These are phyloP conservation scores for Falco biarmicus DNA, from an alignment of 2,797 vertebrate genomes.

Conservation along the genomic window DNA sequence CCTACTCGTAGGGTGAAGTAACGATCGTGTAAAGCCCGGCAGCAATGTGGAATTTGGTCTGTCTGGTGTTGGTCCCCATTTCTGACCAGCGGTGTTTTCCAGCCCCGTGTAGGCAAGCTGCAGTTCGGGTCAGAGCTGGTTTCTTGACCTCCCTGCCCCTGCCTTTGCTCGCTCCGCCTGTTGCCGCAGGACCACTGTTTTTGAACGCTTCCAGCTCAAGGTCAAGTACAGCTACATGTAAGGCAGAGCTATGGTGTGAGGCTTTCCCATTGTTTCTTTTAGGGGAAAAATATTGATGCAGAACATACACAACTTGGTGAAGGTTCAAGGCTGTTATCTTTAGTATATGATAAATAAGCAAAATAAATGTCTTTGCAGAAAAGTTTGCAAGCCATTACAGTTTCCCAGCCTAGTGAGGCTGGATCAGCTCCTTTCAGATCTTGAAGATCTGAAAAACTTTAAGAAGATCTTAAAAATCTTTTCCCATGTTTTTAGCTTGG, in stretches of 20 bases:
- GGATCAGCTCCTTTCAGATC: background rate
- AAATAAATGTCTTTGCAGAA: background rate
- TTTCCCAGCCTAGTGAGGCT: background rate
- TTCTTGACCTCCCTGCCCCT: background rate
- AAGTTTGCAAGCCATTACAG: background rate
- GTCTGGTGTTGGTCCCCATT: background rate
- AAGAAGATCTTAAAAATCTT: too few species aligned
- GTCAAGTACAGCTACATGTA: too few species aligned
- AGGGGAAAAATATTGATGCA: background rate
- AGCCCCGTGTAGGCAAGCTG: background rate
- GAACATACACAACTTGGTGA: too few species aligned
- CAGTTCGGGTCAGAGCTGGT: background rate
- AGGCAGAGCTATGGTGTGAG: background rate
- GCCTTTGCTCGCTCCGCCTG: background rate
- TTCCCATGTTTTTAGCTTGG: too few species aligned
- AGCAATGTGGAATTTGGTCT: too few species aligned
- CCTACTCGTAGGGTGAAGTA: too few species aligned
- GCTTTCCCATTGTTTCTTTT: background rate
- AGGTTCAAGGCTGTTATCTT: background rate
- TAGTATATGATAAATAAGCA: background rate
- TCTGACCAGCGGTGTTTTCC: too few species aligned
- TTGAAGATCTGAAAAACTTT: background rate
- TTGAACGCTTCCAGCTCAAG: too few species aligned
- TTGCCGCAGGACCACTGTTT: accelerated
- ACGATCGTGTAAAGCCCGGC: accelerated